A percentile compares a stretch with the other conserved stretches of the same genome.
These are phyloP conservation scores for Strongylocentrotus purpuratus DNA, from an alignment of 35 echinoderm and acorn worm genomes.

Conservation along the genomic window DNA sequence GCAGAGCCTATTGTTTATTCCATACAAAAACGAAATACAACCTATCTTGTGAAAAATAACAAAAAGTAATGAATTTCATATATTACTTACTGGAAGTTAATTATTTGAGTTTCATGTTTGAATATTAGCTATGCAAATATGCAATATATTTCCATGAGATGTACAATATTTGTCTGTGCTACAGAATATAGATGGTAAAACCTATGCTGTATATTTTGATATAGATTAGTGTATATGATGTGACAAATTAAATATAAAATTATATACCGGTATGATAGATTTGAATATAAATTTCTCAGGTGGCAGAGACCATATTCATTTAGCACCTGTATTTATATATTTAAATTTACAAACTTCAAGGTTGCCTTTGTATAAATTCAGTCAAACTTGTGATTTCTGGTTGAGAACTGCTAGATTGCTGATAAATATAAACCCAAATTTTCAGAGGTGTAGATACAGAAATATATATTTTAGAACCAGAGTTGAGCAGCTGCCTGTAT, in stretches of 20 bases:
- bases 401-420: background rate
- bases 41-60: background rate
- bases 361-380: background rate
- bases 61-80: too few relatives aligned
- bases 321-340: background rate
- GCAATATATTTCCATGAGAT: slow-evolving; percentile 27
- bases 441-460: background rate
- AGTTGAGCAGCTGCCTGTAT: background rate
- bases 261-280: background rate
- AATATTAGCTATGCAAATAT: slow-evolving; percentile 31
- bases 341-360: background rate
- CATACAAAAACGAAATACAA: background rate
- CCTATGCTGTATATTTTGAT: slow-evolving; percentile 15
- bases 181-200: background rate
- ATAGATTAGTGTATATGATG: background rate
- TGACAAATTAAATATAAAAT: background rate
- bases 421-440: background rate
- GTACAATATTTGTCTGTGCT: slow-evolving; percentile 12
- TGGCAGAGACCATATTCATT: background rate
- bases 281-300: background rate
- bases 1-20: background rate
- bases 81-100: background rate
- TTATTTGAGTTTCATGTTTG: background rate
- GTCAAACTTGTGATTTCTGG: background rate
- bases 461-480: background rate